Base-by-base conservation (phyloP, 2,113 vertebrate genomes). In the Acrocephalus kingi region DNA sequence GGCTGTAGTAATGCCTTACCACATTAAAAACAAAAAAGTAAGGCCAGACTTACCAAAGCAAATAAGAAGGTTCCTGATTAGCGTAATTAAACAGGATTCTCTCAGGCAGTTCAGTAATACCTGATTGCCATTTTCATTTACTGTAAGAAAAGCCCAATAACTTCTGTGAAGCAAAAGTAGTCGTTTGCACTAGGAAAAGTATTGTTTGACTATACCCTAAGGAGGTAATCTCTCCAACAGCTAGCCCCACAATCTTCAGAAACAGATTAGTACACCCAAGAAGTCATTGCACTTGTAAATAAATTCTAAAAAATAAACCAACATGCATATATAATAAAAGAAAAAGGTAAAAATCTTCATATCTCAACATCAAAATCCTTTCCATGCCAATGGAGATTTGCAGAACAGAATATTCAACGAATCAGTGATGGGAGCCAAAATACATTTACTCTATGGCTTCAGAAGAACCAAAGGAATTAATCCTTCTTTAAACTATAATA, bases 81-180 rank as follows among this genome's bases (percentile, higher is more conserved):
- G 74, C 48, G 33, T 28, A 96, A 96, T 96, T 68, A 91, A 97
- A 75, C 25, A 51, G 8, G 85, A 55, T 78, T 92, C 39, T 19
- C 25, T 37, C 25, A 83, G 27, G 24, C 96, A 91, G 28, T 64
- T 73, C 13, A 71, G 24, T 64, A 89, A 94, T 69, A 79, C 31
- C 67, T 46, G 33, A 49, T 3, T 83, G 58, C 37, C 74, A 67
- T 84, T 90, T 90, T 82, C 30, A 71, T 75, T 87, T 91, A 77
- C 64, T 67, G 22, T 20, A n/a, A 93, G 90, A 89, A 75, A 35
- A 51, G 7, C 7, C 73, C 56, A 89, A 61, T 85, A 63, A 86
- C 91, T 88, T 59, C 63, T 94, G 41, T 69, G 48, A 88, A 92
- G 14, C 84, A 66, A 79, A 85, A 68, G 13, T 45, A 76, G 56